These are phyloP conservation scores for Uria aalge DNA, from an alignment of 2,113 vertebrate genomes.

Conservation along the genomic window DNA sequence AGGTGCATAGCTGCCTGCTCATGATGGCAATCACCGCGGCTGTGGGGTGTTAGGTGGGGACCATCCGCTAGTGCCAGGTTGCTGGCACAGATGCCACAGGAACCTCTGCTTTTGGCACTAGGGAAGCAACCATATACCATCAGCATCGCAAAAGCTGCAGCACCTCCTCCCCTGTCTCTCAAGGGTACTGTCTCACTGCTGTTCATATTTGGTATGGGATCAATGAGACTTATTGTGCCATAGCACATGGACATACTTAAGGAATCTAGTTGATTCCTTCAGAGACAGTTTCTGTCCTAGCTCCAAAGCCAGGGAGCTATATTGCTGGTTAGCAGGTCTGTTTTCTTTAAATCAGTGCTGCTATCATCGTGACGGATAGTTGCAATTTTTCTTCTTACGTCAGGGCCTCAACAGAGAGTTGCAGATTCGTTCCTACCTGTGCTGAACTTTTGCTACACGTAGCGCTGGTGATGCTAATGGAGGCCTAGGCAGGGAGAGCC, in stretches of 20 bases:
- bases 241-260: not conserved
- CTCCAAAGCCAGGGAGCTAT: not conserved
- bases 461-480: not conserved
- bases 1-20: not conserved
- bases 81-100: rapidly evolving
- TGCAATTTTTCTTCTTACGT: not conserved
- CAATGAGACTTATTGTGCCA: not conserved
- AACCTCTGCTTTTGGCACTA: not conserved
- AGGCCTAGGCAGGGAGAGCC: not conserved
- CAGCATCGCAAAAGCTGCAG: not conserved
- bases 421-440: not conserved
- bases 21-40: not conserved
- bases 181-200: not conserved
- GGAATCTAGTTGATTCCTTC: not conserved
- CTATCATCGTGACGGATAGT: not conserved
- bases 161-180: not conserved
- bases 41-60: not conserved
- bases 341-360: not conserved
- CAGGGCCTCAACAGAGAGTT: not conserved
- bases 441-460: not conserved
- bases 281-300: not conserved
- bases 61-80: not conserved
- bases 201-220: not conserved
- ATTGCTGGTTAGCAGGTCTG: not conserved
- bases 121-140: not conserved